A percentile compares a stretch with the other conserved stretches of the same genome.
phyloP scores from a whole-genome alignment of 2,888 invertebrate genomes.

The Alentia gelatinosa region DNA sequence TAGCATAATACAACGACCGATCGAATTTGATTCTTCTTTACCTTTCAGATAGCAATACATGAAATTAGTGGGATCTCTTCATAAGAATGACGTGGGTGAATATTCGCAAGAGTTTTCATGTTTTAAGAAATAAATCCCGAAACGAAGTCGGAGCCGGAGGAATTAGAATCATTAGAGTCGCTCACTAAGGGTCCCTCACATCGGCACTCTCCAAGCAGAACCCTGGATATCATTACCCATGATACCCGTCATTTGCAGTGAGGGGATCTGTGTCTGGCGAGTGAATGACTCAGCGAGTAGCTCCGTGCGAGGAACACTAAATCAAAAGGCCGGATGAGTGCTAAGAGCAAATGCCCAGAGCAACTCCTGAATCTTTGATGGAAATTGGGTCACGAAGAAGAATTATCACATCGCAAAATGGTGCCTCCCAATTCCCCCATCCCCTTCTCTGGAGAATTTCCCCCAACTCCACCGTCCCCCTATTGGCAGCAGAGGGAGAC shows the following conservation, averaged over 20 bases:
- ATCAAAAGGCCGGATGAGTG: constrained; percentile 3
- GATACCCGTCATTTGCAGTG: too few relatives aligned
- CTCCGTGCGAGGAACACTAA: not conserved
- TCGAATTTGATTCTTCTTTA: too few relatives aligned
- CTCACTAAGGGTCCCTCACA: not conserved
- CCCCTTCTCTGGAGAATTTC: not conserved
- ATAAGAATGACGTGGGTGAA: too few relatives aligned
- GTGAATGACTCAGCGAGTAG: not conserved
- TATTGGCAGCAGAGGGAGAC: not conserved
- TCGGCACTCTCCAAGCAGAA: not conserved
- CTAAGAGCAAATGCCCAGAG: constrained; percentile 9
- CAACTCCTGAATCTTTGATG: constrained; percentile 3
- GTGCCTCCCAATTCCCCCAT: not conserved
- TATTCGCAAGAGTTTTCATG: too few relatives aligned
- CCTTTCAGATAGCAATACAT: too few relatives aligned
- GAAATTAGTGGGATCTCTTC: too few relatives aligned
- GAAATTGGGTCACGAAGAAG: not conserved
- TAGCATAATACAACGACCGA: too few relatives aligned
- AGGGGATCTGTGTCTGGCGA: not conserved
- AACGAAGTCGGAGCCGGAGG: not conserved
- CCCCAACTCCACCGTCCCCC: not conserved
- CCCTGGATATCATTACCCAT: too few relatives aligned
- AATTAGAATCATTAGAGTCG: not conserved
- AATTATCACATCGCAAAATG: not conserved
- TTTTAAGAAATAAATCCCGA: too few relatives aligned